Base-by-base conservation (phyloP, 2,113 vertebrate genomes). In the Percina caprodes region DNA sequence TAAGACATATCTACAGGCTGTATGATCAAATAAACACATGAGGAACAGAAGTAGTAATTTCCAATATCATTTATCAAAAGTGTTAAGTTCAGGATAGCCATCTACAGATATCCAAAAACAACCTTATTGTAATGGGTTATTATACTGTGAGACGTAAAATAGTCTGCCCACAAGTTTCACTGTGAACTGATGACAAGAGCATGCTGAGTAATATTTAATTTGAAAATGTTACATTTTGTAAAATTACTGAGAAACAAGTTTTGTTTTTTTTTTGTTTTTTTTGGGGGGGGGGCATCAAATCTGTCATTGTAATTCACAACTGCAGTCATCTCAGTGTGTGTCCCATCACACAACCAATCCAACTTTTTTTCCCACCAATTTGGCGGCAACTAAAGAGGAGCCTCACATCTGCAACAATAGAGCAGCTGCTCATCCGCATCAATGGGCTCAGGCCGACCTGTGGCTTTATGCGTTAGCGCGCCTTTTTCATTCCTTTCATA, bases 361-460 rank as follows among this genome's bases (percentile, higher is more conserved):
- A 62, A 52, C 67, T 42, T 86, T 75, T 75, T 55, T 92, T 92
- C 88, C 89, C 92, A 93, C 87, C 83, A 21, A 76, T 86, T 88
- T 88, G 89, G 90, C 89, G 91, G 89, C 48, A 92, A 79, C 54
- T 24, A 14, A 59, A 71, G 86, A 66, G 82, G 82, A 82, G 86
- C 89, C 84, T 86, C 75, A 33, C 48, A 78, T 71, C 46, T 76
- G 60, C 72, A 85, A 92, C 92, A 94, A 94, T 92, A 52, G 91
- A 91, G 87, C 92, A 92, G 90, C 91, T 92, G 91, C 91, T 90
- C 83, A 42, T 58, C 82, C 52, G 74, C 88, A 77, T 91, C 87
- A 90, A 85, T 82, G 4, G 79, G 78, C 86, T 84, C 48, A 62
- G 66, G 56, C 15, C 74, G 90, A 88, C 85, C 84, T 63, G 74